Evolutionary conservation across 64 coral and sea anemone genomes (phyloP), one percentile per base, ranked within the genome.

Genomic region (Pachyseris speciosa): DNA sequence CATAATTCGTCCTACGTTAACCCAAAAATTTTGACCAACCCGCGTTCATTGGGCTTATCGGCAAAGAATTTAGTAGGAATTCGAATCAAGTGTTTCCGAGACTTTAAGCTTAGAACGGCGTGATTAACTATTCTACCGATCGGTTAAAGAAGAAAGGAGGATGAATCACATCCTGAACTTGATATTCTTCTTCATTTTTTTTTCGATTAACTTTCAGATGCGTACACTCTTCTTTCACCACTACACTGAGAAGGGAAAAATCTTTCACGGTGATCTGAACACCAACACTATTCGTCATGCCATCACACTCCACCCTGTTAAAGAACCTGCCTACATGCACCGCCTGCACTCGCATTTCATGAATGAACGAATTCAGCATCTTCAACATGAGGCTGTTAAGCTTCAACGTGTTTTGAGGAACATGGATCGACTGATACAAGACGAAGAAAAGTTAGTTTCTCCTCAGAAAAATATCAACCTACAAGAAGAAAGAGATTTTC

Each of bases 261-360:
- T 93, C 42, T 98, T 94, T 86, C 86, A 89, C 26, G 93, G 92
- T 10, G 87, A 92, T 33, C 88, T 98, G 17, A 80, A 98, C 49
- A 98, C 85, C 1, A 95, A 98, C 60, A 83, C 89, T 5, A 90
- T 98, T 9, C 75, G 78, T 15, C 88, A 98, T 52, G 96, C 96
- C 22, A 98, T 98, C 19, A 98, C 93, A 0, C 88, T 98, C 2
- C 96, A 98, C 65, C 92, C 96, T 15, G 79, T 98, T 69, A 94
- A 98, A 50, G 31, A 95, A 9, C 96, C 96, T 28, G 28, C 88
- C 1, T 98, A 98, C n/a, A 92, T 98, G 96, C 85, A 94, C 29
- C 96, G 96, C 2, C 32, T 98, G 3, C 96, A 98, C 33, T 75
- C 75, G 12, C 93, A 98, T 48, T 98, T 94, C 67, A 87, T 92